These are phyloP conservation scores for Furcula furcula DNA, from an alignment of 2,888 invertebrate species.

Conservation along the genomic window DNA sequence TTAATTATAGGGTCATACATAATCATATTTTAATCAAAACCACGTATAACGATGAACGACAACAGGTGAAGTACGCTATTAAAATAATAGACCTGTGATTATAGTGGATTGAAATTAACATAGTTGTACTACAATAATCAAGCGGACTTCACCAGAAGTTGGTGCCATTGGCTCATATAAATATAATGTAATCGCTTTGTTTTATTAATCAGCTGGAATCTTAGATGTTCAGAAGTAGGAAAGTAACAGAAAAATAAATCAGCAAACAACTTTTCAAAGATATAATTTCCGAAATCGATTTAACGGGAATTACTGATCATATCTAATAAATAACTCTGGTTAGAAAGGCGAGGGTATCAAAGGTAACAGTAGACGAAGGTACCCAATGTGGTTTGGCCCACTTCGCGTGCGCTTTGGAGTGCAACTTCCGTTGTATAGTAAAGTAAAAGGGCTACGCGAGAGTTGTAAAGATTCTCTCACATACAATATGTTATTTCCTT, in stretches of 20 bases:
- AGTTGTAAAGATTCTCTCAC: constrained; percentile 7
- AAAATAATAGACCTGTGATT: no score
- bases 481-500: no score
- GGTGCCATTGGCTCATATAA: no score
- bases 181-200: no score
- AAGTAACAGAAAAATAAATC: no score
- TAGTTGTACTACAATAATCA: no score
- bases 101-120: no score
- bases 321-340: constrained; percentile 31
- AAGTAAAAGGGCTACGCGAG: constrained; percentile 15
- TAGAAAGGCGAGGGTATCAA: constrained; percentile 65
- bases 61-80: no score
- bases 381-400: constrained; percentile 54
- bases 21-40: neutral
- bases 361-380: constrained; percentile 56
- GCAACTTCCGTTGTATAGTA: constrained; percentile 46
- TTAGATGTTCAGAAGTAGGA: no score
- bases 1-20: constrained; percentile 13
- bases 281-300: constrained; percentile 16
- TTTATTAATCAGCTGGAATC: no score
- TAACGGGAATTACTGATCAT: constrained; percentile 29
- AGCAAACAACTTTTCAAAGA: neutral
- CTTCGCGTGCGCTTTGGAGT: constrained; percentile 40
- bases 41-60: no score
- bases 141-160: no score